These are phyloP conservation scores for Sinopyrophorus schimmeli DNA, from an alignment of 2,888 invertebrate genomes.

Conservation along the genomic window DNA sequence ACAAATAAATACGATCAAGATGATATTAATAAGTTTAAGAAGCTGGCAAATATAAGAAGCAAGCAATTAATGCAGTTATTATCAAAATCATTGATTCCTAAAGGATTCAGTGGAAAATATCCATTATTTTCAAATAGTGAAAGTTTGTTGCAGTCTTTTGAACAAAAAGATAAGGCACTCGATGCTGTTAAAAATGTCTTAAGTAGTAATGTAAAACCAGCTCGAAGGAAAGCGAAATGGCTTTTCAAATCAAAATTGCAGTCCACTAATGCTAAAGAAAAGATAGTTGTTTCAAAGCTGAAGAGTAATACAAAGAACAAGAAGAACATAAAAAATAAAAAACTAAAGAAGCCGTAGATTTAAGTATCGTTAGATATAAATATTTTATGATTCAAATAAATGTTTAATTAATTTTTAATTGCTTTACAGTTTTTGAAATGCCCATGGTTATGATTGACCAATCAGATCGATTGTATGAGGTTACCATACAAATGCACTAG, in stretches of 20 bases:
- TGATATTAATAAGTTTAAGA: slow-evolving; percentile 45
- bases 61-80: slow-evolving; percentile 60
- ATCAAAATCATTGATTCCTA: slow-evolving; percentile 66
- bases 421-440: too few relatives aligned
- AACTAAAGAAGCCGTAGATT: too few relatives aligned
- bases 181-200: slow-evolving; percentile 61
- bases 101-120: slow-evolving; percentile 69
- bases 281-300: too few relatives aligned
- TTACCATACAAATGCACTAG: too few relatives aligned
- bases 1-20: slow-evolving; percentile 41
- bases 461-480: too few relatives aligned
- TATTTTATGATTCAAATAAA: too few relatives aligned
- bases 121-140: slow-evolving; percentile 47
- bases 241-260: slow-evolving; percentile 45
- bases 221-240: slow-evolving; percentile 40
- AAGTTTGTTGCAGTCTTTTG: slow-evolving; percentile 40
- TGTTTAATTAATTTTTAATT: too few relatives aligned
- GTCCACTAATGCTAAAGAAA: too few relatives aligned
- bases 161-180: slow-evolving; percentile 55
- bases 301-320: too few relatives aligned
- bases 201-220: slow-evolving; percentile 38
- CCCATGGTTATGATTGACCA: too few relatives aligned
- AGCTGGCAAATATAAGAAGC: slow-evolving; percentile 56
- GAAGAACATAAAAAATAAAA: too few relatives aligned
- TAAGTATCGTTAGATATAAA: too few relatives aligned